Conservation (phyloP, 2,797 vertebrate genomes). For the Argyrosomus regius region DNA sequence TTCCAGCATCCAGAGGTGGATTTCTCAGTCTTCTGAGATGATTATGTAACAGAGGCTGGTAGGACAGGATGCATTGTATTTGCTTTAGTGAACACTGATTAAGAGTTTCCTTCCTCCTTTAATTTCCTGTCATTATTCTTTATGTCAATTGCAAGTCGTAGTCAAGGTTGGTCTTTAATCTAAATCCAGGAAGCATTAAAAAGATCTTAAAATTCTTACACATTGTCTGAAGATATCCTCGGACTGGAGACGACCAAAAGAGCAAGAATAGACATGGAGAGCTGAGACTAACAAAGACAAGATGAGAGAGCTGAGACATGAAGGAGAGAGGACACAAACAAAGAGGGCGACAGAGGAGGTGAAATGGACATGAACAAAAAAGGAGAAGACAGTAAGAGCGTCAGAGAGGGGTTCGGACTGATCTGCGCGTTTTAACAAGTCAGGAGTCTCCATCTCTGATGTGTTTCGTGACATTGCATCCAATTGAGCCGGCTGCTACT, state of each 20-base stretch:
- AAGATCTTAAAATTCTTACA: neutral
- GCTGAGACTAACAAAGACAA: neutral
- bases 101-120: neutral
- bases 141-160: neutral
- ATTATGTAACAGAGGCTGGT: neutral
- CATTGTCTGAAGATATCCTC: neutral
- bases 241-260: neutral
- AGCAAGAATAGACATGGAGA: neutral
- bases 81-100: neutral
- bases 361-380: neutral
- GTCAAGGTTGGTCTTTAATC: slow-evolving; percentile 1
- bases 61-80: neutral
- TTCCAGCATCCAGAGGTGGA: neutral
- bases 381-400: neutral
- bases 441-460: slow-evolving; percentile 48
- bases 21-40: slow-evolving; percentile 1
- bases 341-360: neutral
- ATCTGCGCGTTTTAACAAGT: slow-evolving; percentile 54
- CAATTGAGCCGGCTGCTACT: slow-evolving; percentile 35
- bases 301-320: neutral
- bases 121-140: neutral
- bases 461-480: slow-evolving; percentile 65
- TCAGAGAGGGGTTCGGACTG: slow-evolving; percentile 31
- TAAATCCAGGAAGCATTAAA: neutral
- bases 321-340: slow-evolving; percentile 6